A percentile compares a stretch with the other conserved stretches of the same genome.
Evolutionary conservation across 2,888 invertebrate species (phyloP).

Genomic region (Caenorhabditis plicata): DNA sequence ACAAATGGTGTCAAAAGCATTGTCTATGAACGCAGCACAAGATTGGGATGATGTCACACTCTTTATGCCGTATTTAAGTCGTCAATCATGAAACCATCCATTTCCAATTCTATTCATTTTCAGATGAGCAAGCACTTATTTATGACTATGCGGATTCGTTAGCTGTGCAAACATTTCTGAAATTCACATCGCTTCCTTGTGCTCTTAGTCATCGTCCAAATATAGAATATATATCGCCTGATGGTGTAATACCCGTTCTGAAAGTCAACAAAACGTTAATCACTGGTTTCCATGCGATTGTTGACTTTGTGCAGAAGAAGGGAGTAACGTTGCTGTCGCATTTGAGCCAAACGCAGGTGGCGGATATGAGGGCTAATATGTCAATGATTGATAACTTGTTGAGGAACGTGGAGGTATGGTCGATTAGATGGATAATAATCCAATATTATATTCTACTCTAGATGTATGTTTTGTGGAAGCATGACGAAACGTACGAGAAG

Average conservation of each 20-base stretch:
- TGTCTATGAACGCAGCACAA: constrained; percentile 49
- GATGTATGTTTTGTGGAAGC: constrained; percentile 85
- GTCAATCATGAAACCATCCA: constrained; percentile 1
- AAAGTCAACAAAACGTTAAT: constrained; percentile 85
- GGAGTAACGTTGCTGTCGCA: constrained; percentile 77
- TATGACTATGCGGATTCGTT: constrained; percentile 91
- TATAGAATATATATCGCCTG: constrained; percentile 94
- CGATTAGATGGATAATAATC: neutral
- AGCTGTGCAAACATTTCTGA: constrained; percentile 86
- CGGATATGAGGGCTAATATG: constrained; percentile 91
- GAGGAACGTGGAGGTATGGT: constrained; percentile 82
- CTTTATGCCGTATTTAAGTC: constrained; percentile 53
- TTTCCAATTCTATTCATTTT: constrained; percentile 19
- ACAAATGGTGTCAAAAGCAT: constrained; percentile 37
- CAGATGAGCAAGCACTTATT: constrained; percentile 85
- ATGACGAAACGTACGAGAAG: constrained; percentile 77
- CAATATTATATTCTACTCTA: constrained; percentile 65
- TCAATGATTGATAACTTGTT: constrained; percentile 80
- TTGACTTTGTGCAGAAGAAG: constrained; percentile 83
- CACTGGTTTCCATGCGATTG: constrained; percentile 87
- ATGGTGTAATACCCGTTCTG: constrained; percentile 83
- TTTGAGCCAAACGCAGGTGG: constrained; percentile 77
- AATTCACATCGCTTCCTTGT: constrained; percentile 86
- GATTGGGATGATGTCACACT: constrained; percentile 57
- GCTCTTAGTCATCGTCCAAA: constrained; percentile 82